Conservation (phyloP, 2,888 invertebrate species). For the Zonitis immaculata region DNA sequence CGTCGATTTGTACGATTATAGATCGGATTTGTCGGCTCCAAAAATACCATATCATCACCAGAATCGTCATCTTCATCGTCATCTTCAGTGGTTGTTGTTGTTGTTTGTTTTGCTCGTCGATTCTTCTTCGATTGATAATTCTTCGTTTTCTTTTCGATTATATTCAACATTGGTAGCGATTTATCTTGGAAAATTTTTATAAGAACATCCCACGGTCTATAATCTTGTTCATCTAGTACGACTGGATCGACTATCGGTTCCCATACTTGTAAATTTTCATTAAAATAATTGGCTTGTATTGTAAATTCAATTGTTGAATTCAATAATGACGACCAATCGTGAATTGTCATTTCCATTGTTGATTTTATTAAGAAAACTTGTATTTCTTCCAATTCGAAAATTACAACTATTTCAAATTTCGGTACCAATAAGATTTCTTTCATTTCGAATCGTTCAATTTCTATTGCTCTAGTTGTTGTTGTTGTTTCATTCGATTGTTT, state of each 20-base stretch:
- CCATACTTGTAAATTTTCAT: conserved; percentile 57
- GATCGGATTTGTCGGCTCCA: conserved; percentile 42
- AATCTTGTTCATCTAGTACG: conserved; percentile 60
- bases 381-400: conserved; percentile 61
- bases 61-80: conserved; percentile 42
- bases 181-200: conserved; percentile 59
- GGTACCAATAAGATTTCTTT: conserved; percentile 40
- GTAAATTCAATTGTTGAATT: conserved; percentile 47
- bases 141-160: conserved; percentile 31
- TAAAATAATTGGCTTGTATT: conserved; percentile 50
- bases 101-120: conserved; percentile 13
- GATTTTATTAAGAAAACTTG: conserved; percentile 55
- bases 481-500: conserved; percentile 12
- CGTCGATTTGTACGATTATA: conserved; percentile 40
- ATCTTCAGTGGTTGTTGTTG: conserved; percentile 39
- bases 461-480: not conserved
- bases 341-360: conserved; percentile 56
- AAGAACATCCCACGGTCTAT: conserved; percentile 67
- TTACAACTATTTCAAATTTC: conserved; percentile 56
- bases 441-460: conserved; percentile 8
- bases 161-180: conserved; percentile 40
- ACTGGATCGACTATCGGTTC: conserved; percentile 80
- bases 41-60: conserved; percentile 48
- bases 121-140: conserved; percentile 25
- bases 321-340: conserved; percentile 61